phyloP scores from a whole-genome alignment of 2,113 vertebrate genomes.

The Myrmecophaga tridactyla region DNA sequence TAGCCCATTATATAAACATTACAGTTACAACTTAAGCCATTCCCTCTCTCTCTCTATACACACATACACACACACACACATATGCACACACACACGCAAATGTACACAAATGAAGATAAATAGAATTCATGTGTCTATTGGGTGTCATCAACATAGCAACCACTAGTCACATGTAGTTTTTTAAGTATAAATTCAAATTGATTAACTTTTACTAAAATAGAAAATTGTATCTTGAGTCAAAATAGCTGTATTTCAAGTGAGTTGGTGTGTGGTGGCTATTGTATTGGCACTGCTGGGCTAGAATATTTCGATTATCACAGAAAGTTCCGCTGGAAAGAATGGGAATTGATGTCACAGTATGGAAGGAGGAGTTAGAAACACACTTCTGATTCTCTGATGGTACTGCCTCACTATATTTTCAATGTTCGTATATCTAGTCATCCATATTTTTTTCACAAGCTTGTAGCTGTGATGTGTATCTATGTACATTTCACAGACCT shows the following conservation, averaged over 20 bases:
- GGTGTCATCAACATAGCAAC: background rate
- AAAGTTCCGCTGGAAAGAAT: background rate
- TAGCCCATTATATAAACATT: background rate
- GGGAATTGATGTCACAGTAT: background rate
- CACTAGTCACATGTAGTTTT: background rate
- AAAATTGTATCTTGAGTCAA: background rate
- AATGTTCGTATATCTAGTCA: background rate
- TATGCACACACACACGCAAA: background rate
- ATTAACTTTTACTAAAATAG: conserved; percentile 3
- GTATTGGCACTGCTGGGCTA: background rate
- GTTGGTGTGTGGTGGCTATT: background rate
- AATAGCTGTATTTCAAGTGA: background rate
- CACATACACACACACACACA: background rate
- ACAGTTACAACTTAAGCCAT: fast-evolving
- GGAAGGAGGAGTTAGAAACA: background rate
- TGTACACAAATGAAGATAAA: background rate
- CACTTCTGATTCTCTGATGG: background rate
- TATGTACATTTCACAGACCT: background rate
- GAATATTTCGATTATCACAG: background rate
- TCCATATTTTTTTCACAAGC: background rate
- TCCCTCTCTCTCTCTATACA: too few species aligned
- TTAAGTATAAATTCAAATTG: background rate
- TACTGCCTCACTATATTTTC: background rate
- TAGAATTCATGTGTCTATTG: background rate
- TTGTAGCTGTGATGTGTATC: background rate